A percentile compares a stretch with the other conserved stretches of the same genome.
phyloP scores from a whole-genome alignment of 1,140 invertebrate species.

The Drepana arcuata region DNA sequence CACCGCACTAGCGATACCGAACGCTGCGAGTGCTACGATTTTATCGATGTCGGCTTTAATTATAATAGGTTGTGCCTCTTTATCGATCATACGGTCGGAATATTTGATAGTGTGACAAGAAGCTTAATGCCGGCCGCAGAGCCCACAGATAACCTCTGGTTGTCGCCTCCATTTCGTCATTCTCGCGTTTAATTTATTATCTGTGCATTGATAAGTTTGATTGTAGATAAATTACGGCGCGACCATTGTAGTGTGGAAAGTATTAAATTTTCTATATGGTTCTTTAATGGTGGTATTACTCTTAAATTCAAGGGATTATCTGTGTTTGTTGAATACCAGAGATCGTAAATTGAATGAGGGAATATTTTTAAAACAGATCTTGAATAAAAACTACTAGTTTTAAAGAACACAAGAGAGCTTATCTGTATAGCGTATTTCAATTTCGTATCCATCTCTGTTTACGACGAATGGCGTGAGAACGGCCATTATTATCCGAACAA shows the following conservation, averaged over 20 bases:
- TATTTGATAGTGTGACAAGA: slow-evolving; percentile 35
- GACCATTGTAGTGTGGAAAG: too few species aligned
- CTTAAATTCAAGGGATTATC: too few species aligned
- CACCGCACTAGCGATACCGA: slow-evolving; percentile 29
- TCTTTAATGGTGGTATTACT: too few species aligned
- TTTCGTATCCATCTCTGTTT: too few species aligned
- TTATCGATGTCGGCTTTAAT: slow-evolving; percentile 48
- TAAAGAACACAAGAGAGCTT: too few species aligned
- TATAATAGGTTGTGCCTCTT: slow-evolving; percentile 34
- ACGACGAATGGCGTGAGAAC: slow-evolving; percentile 9
- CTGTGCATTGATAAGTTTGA: slow-evolving; percentile 12
- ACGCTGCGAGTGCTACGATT: slow-evolving; percentile 25
- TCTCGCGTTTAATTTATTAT: slow-evolving; percentile 17
- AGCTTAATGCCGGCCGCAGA: slow-evolving; percentile 27
- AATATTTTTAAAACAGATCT: too few species aligned
- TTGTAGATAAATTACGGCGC: slow-evolving; percentile 8
- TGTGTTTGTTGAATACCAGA: too few species aligned
- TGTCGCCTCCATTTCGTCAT: too few species aligned
- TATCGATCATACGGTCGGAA: slow-evolving; percentile 30
- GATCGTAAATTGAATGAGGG: too few species aligned
- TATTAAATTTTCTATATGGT: too few species aligned
- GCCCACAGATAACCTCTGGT: slow-evolving; percentile 18
- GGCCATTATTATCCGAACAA: slow-evolving; percentile 6
- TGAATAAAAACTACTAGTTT: too few species aligned
- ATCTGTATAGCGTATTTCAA: too few species aligned